A percentile compares a stretch with the other conserved stretches of the same genome.
Evolutionary conservation across 2,888 invertebrate species (phyloP).

Genomic region (Dendrolimus pini): DNA sequence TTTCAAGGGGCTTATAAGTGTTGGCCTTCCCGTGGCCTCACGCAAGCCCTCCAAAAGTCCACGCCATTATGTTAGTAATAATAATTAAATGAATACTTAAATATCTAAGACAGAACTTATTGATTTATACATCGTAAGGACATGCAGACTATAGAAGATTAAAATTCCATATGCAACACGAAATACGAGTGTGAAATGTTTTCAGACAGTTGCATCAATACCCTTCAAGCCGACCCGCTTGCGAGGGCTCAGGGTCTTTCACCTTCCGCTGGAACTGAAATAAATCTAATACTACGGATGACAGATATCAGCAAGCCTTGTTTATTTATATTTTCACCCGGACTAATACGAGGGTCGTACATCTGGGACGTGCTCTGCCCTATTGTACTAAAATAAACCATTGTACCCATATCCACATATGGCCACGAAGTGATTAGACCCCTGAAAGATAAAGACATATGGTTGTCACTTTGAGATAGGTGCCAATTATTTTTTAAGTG

Average conservation of each 20-base stretch:
- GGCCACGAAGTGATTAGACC: constrained; percentile 15
- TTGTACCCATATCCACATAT: constrained; percentile 45
- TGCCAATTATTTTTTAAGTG: constrained; percentile 6
- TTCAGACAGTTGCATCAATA: constrained; percentile 2
- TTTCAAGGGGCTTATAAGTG: too few species aligned
- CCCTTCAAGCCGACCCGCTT: constrained; percentile 2
- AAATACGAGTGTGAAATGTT: neutral
- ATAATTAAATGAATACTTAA: too few species aligned
- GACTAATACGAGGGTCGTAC: constrained; percentile 51
- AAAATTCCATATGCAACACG: neutral
- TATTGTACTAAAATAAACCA: constrained; percentile 65
- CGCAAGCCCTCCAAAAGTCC: too few species aligned
- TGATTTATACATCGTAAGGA: too few species aligned
- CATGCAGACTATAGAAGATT: too few species aligned
- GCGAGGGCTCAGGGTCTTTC: constrained; percentile 56
- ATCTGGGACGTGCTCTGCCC: constrained; percentile 51
- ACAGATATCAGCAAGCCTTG: constrained; percentile 75
- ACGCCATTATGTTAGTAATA: too few species aligned
- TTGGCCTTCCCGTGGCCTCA: too few species aligned
- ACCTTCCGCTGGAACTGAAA: constrained; percentile 66
- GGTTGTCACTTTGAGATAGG: constrained; percentile 1
- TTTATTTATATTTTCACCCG: constrained; percentile 73
- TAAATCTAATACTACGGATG: constrained; percentile 73
- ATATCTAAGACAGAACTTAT: too few species aligned
- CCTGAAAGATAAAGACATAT: constrained; percentile 13